These are phyloP conservation scores for Corythornis leucogaster DNA, from an alignment of 2,797 vertebrate species.

Conservation along the genomic window DNA sequence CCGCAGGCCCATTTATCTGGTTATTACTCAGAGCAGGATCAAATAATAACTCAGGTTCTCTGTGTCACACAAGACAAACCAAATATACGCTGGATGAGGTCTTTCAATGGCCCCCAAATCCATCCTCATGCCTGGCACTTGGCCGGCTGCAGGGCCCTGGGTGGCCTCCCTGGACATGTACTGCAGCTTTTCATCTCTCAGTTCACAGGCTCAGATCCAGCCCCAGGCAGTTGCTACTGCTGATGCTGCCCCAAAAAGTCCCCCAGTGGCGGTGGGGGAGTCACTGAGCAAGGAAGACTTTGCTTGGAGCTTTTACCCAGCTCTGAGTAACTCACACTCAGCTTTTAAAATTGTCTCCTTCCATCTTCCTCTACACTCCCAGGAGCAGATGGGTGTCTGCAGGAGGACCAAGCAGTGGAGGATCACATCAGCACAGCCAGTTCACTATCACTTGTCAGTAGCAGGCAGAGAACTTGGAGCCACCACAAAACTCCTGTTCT, in stretches of 20 bases:
- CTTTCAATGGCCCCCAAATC: neutral
- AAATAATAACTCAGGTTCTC: conserved; percentile 69
- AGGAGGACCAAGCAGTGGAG: neutral
- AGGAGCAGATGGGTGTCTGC: neutral
- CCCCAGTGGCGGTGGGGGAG: accelerated
- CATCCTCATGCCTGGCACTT: neutral
- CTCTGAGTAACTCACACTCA: neutral
- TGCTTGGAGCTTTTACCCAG: neutral
- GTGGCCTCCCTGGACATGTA: conserved; percentile 32
- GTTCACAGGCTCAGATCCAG: neutral
- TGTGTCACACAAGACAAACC: conserved; percentile 64
- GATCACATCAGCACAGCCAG: accelerated
- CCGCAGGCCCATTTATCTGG: conserved; percentile 65
- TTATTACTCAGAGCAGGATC: conserved; percentile 75
- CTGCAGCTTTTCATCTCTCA: neutral
- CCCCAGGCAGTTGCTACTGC: neutral
- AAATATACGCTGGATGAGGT: conserved; percentile 41
- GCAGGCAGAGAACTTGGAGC: neutral
- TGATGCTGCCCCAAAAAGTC: neutral
- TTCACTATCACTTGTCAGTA: accelerated
- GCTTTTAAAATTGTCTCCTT: neutral
- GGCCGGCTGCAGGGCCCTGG: neutral
- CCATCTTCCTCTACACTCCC: neutral
- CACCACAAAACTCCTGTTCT: neutral
- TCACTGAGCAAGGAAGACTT: too few relatives aligned